phyloP scores from a whole-genome alignment of 2,113 vertebrate species.

The Cebidichthys violaceus region DNA sequence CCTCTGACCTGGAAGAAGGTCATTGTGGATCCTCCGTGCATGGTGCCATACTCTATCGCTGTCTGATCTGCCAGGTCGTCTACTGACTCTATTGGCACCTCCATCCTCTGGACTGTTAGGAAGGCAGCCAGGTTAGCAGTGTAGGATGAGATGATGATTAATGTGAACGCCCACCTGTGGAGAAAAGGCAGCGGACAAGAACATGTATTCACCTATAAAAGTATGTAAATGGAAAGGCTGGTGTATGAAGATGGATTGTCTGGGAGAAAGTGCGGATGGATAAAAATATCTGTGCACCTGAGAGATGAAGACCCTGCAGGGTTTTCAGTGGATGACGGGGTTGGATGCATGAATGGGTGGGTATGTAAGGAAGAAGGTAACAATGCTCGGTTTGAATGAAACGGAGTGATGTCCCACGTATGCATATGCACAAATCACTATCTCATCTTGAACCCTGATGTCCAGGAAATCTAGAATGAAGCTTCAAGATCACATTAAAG shows the following conservation, averaged over 20 bases:
- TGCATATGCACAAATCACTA: slow-evolving; percentile 14
- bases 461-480: slow-evolving; percentile 5
- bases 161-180: slow-evolving; percentile 96
- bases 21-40: slow-evolving; percentile 98
- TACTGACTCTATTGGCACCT: slow-evolving; percentile 96
- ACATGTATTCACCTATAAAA: slow-evolving; percentile 54
- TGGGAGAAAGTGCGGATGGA: slow-evolving; percentile 36
- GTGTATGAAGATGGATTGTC: slow-evolving; percentile 56
- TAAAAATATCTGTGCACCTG: slow-evolving; percentile 57
- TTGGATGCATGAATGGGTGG: slow-evolving; percentile 45
- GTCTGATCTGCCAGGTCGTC: slow-evolving; percentile 99
- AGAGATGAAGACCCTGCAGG: slow-evolving; percentile 37
- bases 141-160: slow-evolving; percentile 99
- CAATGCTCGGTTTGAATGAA: slow-evolving; percentile 31
- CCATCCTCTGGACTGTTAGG: slow-evolving; percentile 97
- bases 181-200: slow-evolving; percentile 39
- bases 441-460: slow-evolving; percentile 5
- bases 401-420: slow-evolving; percentile 16
- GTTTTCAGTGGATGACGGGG: slow-evolving; percentile 44
- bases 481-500: slow-evolving; percentile 18
- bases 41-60: slow-evolving; percentile 96
- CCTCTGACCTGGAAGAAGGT: slow-evolving; percentile 97
- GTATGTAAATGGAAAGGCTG: slow-evolving; percentile 51
- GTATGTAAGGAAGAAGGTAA: slow-evolving; percentile 32
- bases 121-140: slow-evolving; percentile 98